Evolutionary conservation across 2,797 vertebrate genomes (phyloP), one percentile per base, ranked within the genome.

Genomic region (Nyctalus aviator): DNA sequence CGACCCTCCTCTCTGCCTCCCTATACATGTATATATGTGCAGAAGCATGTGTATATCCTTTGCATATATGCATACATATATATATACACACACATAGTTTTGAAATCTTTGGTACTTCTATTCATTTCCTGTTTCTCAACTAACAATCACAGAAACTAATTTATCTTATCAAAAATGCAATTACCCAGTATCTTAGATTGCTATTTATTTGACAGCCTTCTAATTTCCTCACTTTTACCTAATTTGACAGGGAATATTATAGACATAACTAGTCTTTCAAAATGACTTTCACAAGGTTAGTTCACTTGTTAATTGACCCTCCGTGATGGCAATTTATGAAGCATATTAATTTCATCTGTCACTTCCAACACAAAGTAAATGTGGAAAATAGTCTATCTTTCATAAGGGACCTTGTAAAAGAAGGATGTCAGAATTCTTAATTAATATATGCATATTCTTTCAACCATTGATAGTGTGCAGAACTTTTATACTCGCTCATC

Each of bases 321-420:
- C 97, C 95, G 97, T 98, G 98, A 98, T 98, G 97, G 98, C 98
- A 98, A 98, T 98, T 99, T 98, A 98, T 98, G 98, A 98, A 97
- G 97, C 97, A 97, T 98, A 98, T 99, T 98, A 98, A 99, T 99
- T 98, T 98, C 98, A 97, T 98, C 98, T 98, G 98, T 98, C 98
- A 98, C 93, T 97, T 97, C 96, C 95, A 98, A 98, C 98, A 95
- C 97, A 97, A 94, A 97, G 91, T 96, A 97, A 98, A 98, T 98
- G 98, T 98, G 98, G 98, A 98, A 98, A 98, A 97, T 96, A 97
- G 98, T 98, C 98, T 95, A 88, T 97, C 97, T 98, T 98, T 96
- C 97, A 97, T 96, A 97, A 97, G 95, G 96, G 97, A 96, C 96
- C 96, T 97, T 97, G 96, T 93, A 97, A 98, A 97, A 96, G 96